Base-by-base conservation (phyloP, 2,113 vertebrate species). In the Agapornis roseicollis region DNA sequence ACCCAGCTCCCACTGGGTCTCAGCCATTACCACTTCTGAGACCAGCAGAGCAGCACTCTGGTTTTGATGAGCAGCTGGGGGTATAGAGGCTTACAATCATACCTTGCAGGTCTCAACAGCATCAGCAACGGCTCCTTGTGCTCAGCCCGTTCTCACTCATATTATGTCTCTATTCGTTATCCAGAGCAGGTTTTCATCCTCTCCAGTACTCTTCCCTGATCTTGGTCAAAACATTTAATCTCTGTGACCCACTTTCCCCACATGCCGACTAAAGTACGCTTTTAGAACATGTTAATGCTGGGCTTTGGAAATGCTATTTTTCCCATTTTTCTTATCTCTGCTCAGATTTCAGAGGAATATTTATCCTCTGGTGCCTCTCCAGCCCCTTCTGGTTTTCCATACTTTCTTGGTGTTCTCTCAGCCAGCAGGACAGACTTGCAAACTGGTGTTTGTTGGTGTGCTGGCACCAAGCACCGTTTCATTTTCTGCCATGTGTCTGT, bases 161-260 rank as follows among this genome's bases (percentile, higher is more conserved):
- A 2, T 31, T 24, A 29, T 71, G 85, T 77, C 53, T 80, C n/a
- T n/a, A 9, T 15, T 70, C 68, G 55, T 69, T 74, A 92, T 13
- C 52, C 61, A 24, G 56, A 93, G 63, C n/a, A 53, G 55, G 79
- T 83, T 90, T 89, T 77, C 58, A 65, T 70, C 68, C 72, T 50
- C 22, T 52, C 58, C 7, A 2, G 68, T 63, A 49, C 42, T 60
- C n/a, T 90, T 63, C 78, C 83, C 71, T 68, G 61, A 76, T 83
- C 56, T 87, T 82, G 78, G 93, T 31, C 92, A 84, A 79, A 88
- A 56, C n/a, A 90, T 71, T 92, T 84, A 84, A 94, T 71, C 61
- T 89, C 74, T 33, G 17, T 84, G 85, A 79, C 96, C 73, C 77
- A 35, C 44, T 81, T 93, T 88, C 42, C 88, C 94, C 44, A 55